Evolutionary conservation across 2,888 invertebrate species (phyloP).

Genomic region (Acronicta alni): DNA sequence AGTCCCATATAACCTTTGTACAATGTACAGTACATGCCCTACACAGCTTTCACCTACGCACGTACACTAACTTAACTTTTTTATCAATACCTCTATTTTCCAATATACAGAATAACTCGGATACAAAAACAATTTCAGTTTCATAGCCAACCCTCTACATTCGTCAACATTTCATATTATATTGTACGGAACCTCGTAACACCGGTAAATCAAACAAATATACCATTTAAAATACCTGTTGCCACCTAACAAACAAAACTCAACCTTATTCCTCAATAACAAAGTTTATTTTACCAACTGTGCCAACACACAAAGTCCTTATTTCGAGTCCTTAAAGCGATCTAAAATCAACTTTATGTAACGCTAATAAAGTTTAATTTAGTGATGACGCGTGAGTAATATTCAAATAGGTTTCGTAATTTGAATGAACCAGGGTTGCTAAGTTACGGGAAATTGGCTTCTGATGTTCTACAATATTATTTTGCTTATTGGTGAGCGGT

Average conservation of each 20-base stretch:
- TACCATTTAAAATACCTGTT: conserved; percentile 43
- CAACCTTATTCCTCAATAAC: not conserved
- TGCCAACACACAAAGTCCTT: conserved; percentile 1
- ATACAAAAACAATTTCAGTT: conserved; percentile 34
- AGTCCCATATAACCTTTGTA: no score
- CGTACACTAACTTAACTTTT: not conserved
- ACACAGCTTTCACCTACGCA: not conserved
- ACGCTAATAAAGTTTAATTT: conserved; percentile 40
- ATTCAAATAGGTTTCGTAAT: conserved; percentile 45
- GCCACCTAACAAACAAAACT: conserved; percentile 20
- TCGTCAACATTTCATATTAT: conserved; percentile 37
- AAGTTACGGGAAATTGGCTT: conserved; percentile 67
- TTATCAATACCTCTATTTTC: conserved; percentile 10
- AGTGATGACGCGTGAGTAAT: conserved; percentile 29
- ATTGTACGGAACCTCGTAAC: conserved; percentile 23
- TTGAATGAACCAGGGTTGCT: conserved; percentile 68
- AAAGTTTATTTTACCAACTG: conserved; percentile 18
- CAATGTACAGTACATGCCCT: no score
- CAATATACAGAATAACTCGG: conserved; percentile 24
- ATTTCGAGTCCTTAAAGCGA: conserved; percentile 8
- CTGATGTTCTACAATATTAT: conserved; percentile 40
- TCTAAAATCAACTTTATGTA: conserved; percentile 40
- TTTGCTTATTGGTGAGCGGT: conserved; percentile 16
- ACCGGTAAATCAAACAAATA: conserved; percentile 27
- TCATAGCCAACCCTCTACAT: conserved; percentile 27